These are phyloP conservation scores for Pristis pectinata DNA, from an alignment of 2,797 vertebrate species.

Conservation along the genomic window DNA sequence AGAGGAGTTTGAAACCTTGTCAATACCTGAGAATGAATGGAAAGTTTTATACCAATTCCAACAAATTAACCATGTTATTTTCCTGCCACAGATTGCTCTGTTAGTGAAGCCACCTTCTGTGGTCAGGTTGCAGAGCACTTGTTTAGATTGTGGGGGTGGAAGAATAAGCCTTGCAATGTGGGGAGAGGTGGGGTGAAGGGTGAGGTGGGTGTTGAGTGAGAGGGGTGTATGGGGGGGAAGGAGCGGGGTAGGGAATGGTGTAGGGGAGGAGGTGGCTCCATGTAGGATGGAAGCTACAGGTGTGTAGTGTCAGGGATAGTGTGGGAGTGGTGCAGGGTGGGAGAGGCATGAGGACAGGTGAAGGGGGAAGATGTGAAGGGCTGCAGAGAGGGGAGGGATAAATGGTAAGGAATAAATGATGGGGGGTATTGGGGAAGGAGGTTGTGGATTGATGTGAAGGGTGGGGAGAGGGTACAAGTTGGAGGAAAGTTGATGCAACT, in stretches of 20 bases:
- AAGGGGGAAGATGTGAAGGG: background rate
- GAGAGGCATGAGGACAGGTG: background rate
- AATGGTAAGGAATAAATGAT: too few species aligned
- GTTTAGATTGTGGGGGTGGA: too few species aligned
- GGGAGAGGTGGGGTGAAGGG: background rate
- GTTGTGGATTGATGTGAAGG: too few species aligned
- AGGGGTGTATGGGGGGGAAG: background rate
- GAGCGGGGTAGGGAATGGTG: background rate
- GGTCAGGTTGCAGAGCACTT: background rate
- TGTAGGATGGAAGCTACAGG: too few species aligned
- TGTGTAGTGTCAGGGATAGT: too few species aligned
- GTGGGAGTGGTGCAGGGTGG: background rate
- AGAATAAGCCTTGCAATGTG: too few species aligned
- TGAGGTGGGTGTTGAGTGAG: background rate
- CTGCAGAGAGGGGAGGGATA: background rate
- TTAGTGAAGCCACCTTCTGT: background rate
- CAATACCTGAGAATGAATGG: too few species aligned
- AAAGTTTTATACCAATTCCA: too few species aligned
- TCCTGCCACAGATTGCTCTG: background rate
- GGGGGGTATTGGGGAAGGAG: too few species aligned
- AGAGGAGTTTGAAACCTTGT: too few species aligned
- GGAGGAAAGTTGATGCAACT: background rate
- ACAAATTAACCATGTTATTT: background rate
- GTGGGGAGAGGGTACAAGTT: background rate
- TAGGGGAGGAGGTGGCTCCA: background rate